Evolutionary conservation across 2,113 vertebrate genomes (phyloP).

Genomic region (Chionodraco myersi): DNA sequence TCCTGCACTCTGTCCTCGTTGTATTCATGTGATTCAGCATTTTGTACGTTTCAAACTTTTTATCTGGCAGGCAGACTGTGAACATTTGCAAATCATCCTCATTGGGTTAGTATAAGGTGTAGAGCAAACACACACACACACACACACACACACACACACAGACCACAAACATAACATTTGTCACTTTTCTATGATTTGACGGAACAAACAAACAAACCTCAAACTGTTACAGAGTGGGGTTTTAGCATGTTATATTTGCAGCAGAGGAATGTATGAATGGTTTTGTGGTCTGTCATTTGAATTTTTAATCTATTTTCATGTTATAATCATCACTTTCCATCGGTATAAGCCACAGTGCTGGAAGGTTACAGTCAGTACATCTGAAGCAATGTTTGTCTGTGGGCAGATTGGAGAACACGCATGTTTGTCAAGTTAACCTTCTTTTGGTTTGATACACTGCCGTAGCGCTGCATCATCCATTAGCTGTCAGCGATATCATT

Average conservation of each 20-base stretch:
- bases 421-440: not conserved
- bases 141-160: not conserved
- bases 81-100: constrained; percentile 31
- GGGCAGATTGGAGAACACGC: not conserved
- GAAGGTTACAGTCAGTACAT: not conserved
- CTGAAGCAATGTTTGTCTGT: not conserved
- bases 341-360: not conserved
- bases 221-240: not conserved
- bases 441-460: constrained; percentile 8
- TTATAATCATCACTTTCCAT: constrained; percentile 13
- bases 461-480: not conserved
- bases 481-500: too few relatives aligned
- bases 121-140: not conserved
- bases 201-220: constrained; percentile 7
- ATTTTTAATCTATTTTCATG: not conserved
- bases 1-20: constrained; percentile 39
- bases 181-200: constrained; percentile 12
- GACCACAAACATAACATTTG: constrained; percentile 9
- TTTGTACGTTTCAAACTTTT: constrained; percentile 44
- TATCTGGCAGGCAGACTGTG: constrained; percentile 29
- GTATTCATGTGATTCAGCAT: constrained; percentile 47
- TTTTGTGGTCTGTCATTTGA: not conserved
- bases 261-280: not conserved
- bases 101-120: constrained; percentile 1
- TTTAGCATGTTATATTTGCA: not conserved